phyloP scores from a whole-genome alignment of 2,797 vertebrate genomes.

The Poeciliopsis gracilis region DNA sequence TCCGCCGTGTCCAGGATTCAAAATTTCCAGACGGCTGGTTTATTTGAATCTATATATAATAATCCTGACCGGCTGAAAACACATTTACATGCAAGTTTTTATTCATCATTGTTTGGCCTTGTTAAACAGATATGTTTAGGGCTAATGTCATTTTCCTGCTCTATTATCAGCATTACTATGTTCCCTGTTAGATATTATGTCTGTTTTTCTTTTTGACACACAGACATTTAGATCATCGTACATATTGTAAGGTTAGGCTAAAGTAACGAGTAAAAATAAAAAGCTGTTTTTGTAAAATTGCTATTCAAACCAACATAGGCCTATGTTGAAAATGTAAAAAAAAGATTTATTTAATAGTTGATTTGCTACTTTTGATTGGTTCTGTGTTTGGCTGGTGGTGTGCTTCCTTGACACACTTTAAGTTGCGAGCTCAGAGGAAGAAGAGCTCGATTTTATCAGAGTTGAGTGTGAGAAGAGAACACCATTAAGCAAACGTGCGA shows the following conservation, averaged over 20 bases:
- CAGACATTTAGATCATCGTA: background rate
- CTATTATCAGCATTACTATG: background rate
- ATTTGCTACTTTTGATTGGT: background rate
- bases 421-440: background rate
- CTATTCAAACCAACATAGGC: background rate
- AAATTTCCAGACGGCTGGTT: background rate
- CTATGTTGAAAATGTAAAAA: background rate
- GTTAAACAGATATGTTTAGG: background rate
- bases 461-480: background rate
- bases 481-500: background rate
- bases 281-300: background rate
- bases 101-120: background rate
- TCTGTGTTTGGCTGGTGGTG: background rate
- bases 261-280: background rate
- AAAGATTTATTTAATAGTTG: too few species aligned
- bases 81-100: background rate
- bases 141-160: background rate
- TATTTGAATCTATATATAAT: background rate
- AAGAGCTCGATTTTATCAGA: background rate
- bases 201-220: background rate
- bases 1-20: background rate
- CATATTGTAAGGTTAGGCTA: background rate
- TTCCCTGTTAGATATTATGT: background rate
- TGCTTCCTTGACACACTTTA: background rate
- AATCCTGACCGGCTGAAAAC: background rate